Conservation (phyloP, 2,888 invertebrate genomes). For the Syrista parreyssii region DNA sequence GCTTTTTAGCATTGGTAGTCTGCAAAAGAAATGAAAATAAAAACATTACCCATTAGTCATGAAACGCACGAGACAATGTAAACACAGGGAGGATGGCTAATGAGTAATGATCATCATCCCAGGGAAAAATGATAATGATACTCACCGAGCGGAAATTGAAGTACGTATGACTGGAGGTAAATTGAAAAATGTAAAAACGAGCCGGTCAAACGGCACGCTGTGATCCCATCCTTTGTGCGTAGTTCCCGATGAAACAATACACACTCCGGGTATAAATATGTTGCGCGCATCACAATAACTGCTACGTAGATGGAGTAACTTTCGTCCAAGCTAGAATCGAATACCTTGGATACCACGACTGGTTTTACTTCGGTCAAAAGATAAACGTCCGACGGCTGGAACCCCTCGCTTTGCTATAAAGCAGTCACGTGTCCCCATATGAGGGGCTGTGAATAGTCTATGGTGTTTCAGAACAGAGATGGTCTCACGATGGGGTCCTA, state of each 20-base stretch:
- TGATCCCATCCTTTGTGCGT: conserved; percentile 32
- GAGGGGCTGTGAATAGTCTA: conserved; percentile 48
- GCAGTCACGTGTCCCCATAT: conserved; percentile 58
- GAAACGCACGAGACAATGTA: not conserved
- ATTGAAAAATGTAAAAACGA: conserved; percentile 40
- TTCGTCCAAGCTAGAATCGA: conserved; percentile 29
- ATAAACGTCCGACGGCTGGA: conserved; percentile 39
- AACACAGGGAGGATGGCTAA: not conserved
- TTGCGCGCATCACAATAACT: conserved; percentile 50
- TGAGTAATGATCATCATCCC: not conserved
- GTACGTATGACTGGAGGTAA: conserved; percentile 9
- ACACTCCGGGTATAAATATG: conserved; percentile 42
- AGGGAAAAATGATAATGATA: not conserved
- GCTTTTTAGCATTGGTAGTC: not conserved
- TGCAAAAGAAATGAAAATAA: not conserved
- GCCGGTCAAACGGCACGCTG: conserved; percentile 14
- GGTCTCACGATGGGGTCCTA: conserved; percentile 56
- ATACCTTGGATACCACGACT: not conserved
- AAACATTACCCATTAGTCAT: not conserved
- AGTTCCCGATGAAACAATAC: conserved; percentile 46
- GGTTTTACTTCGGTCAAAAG: conserved; percentile 47
- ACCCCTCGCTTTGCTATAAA: conserved; percentile 44
- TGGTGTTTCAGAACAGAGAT: conserved; percentile 55
- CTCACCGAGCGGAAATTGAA: not conserved
- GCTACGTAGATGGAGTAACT: conserved; percentile 27